Evolutionary conservation across 2,888 invertebrate genomes (phyloP).

Genomic region (Mythimna albipuncta): DNA sequence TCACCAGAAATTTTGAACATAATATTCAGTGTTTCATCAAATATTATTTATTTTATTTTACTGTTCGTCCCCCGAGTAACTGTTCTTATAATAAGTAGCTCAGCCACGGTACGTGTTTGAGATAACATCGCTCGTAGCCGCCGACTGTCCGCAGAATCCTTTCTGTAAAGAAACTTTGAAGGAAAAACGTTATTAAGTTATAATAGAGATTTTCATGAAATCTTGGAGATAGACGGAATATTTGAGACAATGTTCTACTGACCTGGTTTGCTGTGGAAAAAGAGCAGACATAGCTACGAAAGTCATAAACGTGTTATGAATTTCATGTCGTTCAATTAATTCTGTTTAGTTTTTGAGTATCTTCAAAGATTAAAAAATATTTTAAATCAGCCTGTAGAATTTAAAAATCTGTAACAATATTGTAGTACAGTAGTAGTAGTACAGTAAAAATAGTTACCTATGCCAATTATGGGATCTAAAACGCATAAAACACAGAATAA

Average conservation of each 20-base stretch:
- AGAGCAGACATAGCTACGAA: too few relatives aligned
- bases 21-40: slow-evolving; percentile 14
- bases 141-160: slow-evolving; percentile 39
- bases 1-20: not conserved
- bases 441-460: not conserved
- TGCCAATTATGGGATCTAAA: not conserved
- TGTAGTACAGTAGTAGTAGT: too few relatives aligned
- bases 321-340: not conserved
- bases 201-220: slow-evolving; percentile 34
- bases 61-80: slow-evolving; percentile 13
- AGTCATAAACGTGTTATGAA: not conserved
- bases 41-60: slow-evolving; percentile 36
- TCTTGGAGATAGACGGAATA: slow-evolving; percentile 21
- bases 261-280: slow-evolving; percentile 17
- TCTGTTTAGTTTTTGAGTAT: too few relatives aligned
- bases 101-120: slow-evolving; percentile 41
- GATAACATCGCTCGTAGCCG: slow-evolving; percentile 38
- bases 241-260: slow-evolving; percentile 37
- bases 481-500: not conserved
- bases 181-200: slow-evolving; percentile 53
- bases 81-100: slow-evolving; percentile 46
- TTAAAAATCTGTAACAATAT: too few relatives aligned
- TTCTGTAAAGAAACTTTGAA: slow-evolving; percentile 46
- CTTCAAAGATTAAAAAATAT: too few relatives aligned
- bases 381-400: too few relatives aligned